Evolutionary conservation across 2,797 vertebrate genomes (phyloP).

Genomic region (Crenuchus spilurus): DNA sequence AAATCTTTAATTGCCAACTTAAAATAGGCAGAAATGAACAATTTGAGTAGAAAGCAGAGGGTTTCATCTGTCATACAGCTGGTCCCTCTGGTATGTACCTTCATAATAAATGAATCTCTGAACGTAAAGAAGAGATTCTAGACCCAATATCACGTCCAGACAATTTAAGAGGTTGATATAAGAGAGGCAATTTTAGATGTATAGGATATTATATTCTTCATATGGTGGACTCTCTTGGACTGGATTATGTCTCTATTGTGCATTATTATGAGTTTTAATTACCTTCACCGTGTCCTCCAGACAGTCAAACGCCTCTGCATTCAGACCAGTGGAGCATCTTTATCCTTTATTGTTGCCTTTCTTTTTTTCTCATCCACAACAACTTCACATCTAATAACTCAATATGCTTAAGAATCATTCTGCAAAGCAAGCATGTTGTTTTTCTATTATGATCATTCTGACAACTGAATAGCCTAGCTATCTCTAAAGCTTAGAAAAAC

Average conservation of each 20-base stretch:
- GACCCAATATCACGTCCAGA: no score
- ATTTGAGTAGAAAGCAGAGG: no score
- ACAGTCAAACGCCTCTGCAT: constrained; percentile 29
- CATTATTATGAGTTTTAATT: constrained; percentile 32
- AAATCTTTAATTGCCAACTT: no score
- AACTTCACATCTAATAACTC: background rate
- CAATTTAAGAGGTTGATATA: no score
- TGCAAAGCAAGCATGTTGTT: constrained; percentile 28
- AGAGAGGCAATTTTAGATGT: no score
- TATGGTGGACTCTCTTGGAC: constrained; percentile 32
- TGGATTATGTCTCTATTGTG: constrained; percentile 29
- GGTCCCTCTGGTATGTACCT: no score
- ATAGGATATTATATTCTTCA: constrained; percentile 32
- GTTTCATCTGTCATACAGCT: no score
- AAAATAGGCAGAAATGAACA: no score
- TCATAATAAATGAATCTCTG: no score
- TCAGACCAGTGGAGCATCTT: constrained; percentile 1
- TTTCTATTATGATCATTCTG: constrained; percentile 26
- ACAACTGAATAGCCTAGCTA: constrained; percentile 37
- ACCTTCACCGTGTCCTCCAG: constrained; percentile 6
- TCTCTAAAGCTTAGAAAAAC: constrained; percentile 19
- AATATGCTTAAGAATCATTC: background rate
- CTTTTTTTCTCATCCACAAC: background rate
- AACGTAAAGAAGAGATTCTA: no score
- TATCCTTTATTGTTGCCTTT: background rate